A percentile compares a stretch with the other conserved stretches of the same genome.
These are phyloP conservation scores for Antrozous pallidus DNA, from an alignment of 2,797 vertebrate species.

Conservation along the genomic window DNA sequence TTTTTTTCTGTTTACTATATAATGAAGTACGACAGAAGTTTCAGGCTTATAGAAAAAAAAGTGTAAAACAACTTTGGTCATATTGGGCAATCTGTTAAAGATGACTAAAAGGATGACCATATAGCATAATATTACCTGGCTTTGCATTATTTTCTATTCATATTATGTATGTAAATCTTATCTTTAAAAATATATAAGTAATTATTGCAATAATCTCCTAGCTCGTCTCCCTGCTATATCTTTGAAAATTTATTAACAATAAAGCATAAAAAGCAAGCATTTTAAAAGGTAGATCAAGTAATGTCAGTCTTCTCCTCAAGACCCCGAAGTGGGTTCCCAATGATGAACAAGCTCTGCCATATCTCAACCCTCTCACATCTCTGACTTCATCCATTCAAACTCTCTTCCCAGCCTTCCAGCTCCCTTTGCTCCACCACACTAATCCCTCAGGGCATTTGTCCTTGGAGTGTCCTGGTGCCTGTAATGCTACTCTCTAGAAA, in stretches of 20 bases:
- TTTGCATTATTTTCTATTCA: constrained; percentile 2
- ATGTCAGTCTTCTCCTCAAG: background rate
- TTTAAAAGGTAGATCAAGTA: background rate
- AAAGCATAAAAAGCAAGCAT: background rate
- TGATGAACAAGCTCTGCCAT: background rate
- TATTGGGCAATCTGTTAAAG: background rate
- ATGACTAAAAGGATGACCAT: background rate
- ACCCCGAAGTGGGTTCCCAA: background rate
- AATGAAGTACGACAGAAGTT: background rate
- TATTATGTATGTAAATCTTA: background rate
- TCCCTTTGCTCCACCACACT: background rate
- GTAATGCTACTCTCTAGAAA: background rate
- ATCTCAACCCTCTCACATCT: background rate
- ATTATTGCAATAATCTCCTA: background rate
- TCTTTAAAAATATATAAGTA: background rate
- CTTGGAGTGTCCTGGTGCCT: background rate
- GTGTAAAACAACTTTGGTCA: background rate
- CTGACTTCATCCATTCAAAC: background rate
- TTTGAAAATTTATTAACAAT: background rate
- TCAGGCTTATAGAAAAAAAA: background rate
- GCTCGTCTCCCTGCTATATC: background rate
- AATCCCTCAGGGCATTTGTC: background rate
- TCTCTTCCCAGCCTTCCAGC: background rate
- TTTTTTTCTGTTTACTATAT: background rate
- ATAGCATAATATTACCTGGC: background rate